These are phyloP conservation scores for Chrosomus eos DNA, from an alignment of 2,797 vertebrate genomes.

Conservation along the genomic window DNA sequence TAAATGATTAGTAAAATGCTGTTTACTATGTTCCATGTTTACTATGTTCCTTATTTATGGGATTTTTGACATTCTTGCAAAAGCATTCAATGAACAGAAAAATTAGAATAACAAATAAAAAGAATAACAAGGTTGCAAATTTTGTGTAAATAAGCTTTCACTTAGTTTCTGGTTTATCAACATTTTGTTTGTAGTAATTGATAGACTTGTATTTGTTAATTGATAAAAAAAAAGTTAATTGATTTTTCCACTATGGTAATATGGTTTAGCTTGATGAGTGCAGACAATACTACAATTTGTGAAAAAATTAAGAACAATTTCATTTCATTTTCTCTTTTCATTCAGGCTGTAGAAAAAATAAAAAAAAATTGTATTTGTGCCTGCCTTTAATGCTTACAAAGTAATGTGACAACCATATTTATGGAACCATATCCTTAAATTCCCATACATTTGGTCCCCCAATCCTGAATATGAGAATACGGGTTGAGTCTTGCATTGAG, in stretches of 20 bases:
- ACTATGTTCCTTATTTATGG: no score
- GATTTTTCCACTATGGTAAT: background rate
- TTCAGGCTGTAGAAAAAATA: no score
- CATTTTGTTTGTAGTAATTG: background rate
- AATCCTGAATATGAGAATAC: background rate
- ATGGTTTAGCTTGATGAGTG: background rate
- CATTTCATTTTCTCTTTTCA: background rate
- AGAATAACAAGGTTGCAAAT: background rate
- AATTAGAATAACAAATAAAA: background rate
- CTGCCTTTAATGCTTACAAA: background rate
- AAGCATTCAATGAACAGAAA: background rate
- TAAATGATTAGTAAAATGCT: no score
- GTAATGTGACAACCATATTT: background rate
- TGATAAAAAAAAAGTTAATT: background rate
- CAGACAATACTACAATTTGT: background rate
- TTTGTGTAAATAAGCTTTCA: background rate
- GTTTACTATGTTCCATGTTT: no score
- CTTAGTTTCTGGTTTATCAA: background rate
- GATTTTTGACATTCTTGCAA: background rate
- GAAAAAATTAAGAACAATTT: background rate
- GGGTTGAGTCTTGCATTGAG: background rate
- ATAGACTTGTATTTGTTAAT: background rate
- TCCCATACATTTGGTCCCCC: background rate
- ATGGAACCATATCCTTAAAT: background rate
- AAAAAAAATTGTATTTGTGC: background rate